Evolutionary conservation across 2,888 invertebrate genomes (phyloP), one percentile per base, ranked within the genome.

Genomic region (Morinoia aosen): DNA sequence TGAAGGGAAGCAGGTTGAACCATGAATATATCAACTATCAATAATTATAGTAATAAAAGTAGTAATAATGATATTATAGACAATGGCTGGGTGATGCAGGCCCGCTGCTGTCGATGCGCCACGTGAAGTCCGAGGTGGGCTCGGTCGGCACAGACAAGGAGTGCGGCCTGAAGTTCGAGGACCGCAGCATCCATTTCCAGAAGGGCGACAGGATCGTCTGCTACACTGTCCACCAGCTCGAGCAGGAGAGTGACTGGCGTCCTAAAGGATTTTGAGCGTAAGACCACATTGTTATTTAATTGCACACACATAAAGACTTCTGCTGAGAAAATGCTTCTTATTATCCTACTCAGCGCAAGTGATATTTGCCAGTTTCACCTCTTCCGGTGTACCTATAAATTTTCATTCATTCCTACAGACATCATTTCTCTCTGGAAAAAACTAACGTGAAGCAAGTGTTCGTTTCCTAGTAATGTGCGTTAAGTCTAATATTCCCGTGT

Each of bases 71-170:
- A 48, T 48, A 48, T 48, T 48, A 48, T 4, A 4, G 48, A 48
- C 5, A 48, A 48, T 48, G 48, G 48, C 48, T 48, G 48, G 76
- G 76, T 19, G 8, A 97, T 97, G 7, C 97, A 97, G 99, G 99
- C 95, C 97, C 98, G 96, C 97, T 99, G 95, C 97, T 98, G 58
- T 99, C 99, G 0, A 98, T 99, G 98, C 98, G 98, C 97, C 99
- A 99, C 97, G 97, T 99, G 94, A 99, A 99, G 97, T 98, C 98
- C 95, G 99, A 99, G 97, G 99, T 99, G 8, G 98, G 98, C 11
- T 98, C 98, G 0, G 98, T 99, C 88, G 98, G 98, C 97, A 98
- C 98, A 94, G 98, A 98, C 97, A 98, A 98, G 96, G 99, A 99
- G 97, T 99, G 99, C 97, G 99, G 99, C 0, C 97, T 99, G 58